These are phyloP conservation scores for Aurelia aurita DNA, from an alignment of 30 jellyfish, hydroid and myxozoan species.

Conservation along the genomic window DNA sequence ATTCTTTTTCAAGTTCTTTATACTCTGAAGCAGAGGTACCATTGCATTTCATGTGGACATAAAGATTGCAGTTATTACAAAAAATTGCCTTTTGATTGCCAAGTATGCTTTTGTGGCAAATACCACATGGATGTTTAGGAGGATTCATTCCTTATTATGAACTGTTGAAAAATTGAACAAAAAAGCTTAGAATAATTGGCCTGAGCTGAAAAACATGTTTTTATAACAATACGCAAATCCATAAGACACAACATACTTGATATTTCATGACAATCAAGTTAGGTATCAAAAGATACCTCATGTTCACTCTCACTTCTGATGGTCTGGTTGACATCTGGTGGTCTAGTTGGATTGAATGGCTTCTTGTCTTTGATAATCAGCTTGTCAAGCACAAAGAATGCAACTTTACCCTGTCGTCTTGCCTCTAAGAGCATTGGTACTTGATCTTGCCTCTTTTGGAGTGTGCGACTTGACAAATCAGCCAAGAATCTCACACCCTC, in stretches of 20 bases:
- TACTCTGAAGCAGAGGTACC: constrained; percentile 26
- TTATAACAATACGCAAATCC: too few species aligned
- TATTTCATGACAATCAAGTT: not conserved
- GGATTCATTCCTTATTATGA: too few species aligned
- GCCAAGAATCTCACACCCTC: constrained; percentile 20
- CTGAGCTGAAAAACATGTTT: too few species aligned
- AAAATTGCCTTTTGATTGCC: too few species aligned
- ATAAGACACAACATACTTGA: too few species aligned
- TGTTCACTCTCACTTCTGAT: constrained; percentile 1
- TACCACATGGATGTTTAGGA: too few species aligned
- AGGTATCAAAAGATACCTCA: not conserved
- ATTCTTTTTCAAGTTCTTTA: constrained; percentile 23
- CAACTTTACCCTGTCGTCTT: constrained; percentile 41
- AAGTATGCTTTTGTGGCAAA: too few species aligned
- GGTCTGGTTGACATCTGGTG: constrained; percentile 5
- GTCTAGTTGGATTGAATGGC: constrained; percentile 4
- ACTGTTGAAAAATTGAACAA: too few species aligned
- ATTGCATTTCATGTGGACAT: constrained; percentile 55
- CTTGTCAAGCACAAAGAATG: constrained; percentile 34
- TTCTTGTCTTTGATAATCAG: constrained; percentile 21
- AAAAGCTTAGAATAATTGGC: too few species aligned
- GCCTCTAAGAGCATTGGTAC: constrained; percentile 42
- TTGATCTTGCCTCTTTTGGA: constrained; percentile 7
- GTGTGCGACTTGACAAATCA: constrained; percentile 44
- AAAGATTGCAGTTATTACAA: too few species aligned